These are phyloP conservation scores for Melanotaenia pygmaea DNA, from an alignment of 2,797 vertebrate genomes.

Conservation along the genomic window DNA sequence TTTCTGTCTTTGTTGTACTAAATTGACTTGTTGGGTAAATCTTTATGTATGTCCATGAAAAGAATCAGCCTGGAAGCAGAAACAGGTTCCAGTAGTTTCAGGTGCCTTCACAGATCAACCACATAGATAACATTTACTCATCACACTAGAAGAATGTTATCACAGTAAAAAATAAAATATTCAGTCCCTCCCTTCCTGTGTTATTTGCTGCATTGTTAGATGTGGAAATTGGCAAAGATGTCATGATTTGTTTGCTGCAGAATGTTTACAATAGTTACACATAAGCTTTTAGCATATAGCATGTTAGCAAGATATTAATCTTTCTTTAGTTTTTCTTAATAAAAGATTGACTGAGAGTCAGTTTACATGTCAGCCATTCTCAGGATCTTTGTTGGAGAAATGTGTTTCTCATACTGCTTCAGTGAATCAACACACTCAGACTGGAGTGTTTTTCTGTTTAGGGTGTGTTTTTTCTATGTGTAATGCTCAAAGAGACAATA, in stretches of 20 bases:
- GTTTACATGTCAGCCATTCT: slow-evolving; percentile 9
- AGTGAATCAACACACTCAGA: slow-evolving; percentile 17
- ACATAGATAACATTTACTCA: slow-evolving; percentile 45
- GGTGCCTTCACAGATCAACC: slow-evolving; percentile 24
- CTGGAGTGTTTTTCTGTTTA: slow-evolving; percentile 54
- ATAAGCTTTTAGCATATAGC: slow-evolving; percentile 9
- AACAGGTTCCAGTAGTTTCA: slow-evolving; percentile 22
- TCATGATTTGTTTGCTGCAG: background rate
- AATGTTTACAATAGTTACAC: slow-evolving; percentile 23
- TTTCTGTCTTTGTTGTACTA: background rate
- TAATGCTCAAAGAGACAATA: slow-evolving; percentile 69
- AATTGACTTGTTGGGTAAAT: background rate
- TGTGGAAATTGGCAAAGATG: slow-evolving; percentile 40
- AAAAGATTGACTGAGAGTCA: slow-evolving; percentile 13
- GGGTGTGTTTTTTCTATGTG: slow-evolving; percentile 72
- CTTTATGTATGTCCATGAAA: slow-evolving; percentile 17
- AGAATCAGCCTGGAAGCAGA: slow-evolving; percentile 17
- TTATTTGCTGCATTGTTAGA: slow-evolving; percentile 12
- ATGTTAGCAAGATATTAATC: slow-evolving; percentile 9
- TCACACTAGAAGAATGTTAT: slow-evolving; percentile 29
- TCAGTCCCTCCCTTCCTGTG: slow-evolving; percentile 4
- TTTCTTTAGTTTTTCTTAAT: slow-evolving; percentile 19
- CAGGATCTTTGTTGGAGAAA: slow-evolving; percentile 26
- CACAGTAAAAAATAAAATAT: slow-evolving; percentile 15
- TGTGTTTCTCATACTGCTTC: slow-evolving; percentile 26